These are phyloP conservation scores for Idaea aversata DNA, from an alignment of 2,888 invertebrate species.

Conservation along the genomic window DNA sequence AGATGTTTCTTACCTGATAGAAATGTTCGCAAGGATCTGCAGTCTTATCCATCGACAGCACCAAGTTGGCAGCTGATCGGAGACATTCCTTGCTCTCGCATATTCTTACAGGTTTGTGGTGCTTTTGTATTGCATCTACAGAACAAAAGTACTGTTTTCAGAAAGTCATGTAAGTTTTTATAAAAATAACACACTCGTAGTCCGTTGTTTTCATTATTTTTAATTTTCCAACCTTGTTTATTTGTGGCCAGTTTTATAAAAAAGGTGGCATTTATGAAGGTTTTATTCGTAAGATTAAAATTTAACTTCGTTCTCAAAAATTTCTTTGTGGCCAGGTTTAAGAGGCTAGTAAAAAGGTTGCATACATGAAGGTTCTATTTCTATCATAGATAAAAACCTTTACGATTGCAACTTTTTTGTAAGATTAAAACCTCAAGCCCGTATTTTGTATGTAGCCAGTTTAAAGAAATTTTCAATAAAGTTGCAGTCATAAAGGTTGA, in stretches of 20 bases:
- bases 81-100: constrained; percentile 86
- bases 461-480: not conserved
- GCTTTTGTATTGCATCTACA: constrained; percentile 55
- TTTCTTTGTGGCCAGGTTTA: not conserved
- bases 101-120: constrained; percentile 50
- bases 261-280: too few species aligned
- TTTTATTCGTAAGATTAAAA: not conserved
- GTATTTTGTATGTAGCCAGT: not conserved
- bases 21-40: constrained; percentile 90
- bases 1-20: constrained; percentile 79
- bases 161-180: not conserved
- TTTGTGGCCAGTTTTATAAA: too few species aligned
- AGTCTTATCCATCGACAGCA: constrained; percentile 85
- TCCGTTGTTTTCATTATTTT: not conserved
- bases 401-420: not conserved
- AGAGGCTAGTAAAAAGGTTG: not conserved
- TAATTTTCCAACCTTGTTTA: too few species aligned
- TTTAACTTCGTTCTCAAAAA: too few species aligned
- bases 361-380: not conserved
- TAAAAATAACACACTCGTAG: constrained; percentile 10
- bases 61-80: constrained; percentile 86
- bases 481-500: too few species aligned
- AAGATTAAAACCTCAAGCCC: too few species aligned
- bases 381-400: too few species aligned
- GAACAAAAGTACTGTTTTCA: constrained; percentile 14